A percentile compares a stretch with the other conserved stretches of the same genome.
Conservation (phyloP, 2,888 invertebrate genomes). For the Drosophila affinis region DNA sequence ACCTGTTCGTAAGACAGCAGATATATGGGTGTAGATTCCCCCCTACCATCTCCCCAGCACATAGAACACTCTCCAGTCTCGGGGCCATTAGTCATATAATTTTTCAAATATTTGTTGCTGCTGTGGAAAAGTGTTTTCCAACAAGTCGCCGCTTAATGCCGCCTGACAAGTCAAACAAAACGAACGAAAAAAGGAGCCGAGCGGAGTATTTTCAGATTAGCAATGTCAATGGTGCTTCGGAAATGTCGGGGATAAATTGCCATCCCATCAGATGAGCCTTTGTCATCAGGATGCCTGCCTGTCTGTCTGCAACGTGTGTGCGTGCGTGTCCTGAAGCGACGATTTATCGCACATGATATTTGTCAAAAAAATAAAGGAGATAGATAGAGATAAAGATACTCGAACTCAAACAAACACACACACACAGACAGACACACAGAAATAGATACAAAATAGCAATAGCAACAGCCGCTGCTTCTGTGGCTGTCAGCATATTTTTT, state of each 20-base stretch:
- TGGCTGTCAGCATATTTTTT: slow-evolving; percentile 63
- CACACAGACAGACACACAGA: slow-evolving; percentile 20
- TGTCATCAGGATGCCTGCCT: slow-evolving; percentile 41
- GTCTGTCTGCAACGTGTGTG: slow-evolving; percentile 6
- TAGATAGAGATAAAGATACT: slow-evolving; percentile 56
- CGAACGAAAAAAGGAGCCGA: slow-evolving; percentile 36
- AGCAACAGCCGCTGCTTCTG: slow-evolving; percentile 16
- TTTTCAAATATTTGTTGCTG: slow-evolving; percentile 5
- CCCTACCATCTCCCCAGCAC: background rate
- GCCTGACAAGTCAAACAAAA: slow-evolving; percentile 45
- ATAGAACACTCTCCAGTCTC: background rate
- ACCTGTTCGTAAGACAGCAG: slow-evolving; percentile 1
- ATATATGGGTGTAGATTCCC: no score
- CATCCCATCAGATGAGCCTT: slow-evolving; percentile 27
- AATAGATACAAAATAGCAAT: slow-evolving; percentile 32
- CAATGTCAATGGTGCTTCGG: slow-evolving; percentile 47
- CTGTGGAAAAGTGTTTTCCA: slow-evolving; percentile 16
- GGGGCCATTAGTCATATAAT: slow-evolving; percentile 30
- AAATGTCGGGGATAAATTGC: slow-evolving; percentile 49
- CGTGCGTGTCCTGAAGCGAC: slow-evolving; percentile 41
- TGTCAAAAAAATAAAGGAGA: slow-evolving; percentile 46
- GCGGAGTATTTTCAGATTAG: slow-evolving; percentile 44
- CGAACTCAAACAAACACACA: slow-evolving; percentile 31
- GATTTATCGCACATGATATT: slow-evolving; percentile 68
- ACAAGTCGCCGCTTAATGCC: slow-evolving; percentile 12